These are phyloP conservation scores for Enteromius thamalakanensis DNA, from an alignment of 2,797 vertebrate species.

Conservation along the genomic window DNA sequence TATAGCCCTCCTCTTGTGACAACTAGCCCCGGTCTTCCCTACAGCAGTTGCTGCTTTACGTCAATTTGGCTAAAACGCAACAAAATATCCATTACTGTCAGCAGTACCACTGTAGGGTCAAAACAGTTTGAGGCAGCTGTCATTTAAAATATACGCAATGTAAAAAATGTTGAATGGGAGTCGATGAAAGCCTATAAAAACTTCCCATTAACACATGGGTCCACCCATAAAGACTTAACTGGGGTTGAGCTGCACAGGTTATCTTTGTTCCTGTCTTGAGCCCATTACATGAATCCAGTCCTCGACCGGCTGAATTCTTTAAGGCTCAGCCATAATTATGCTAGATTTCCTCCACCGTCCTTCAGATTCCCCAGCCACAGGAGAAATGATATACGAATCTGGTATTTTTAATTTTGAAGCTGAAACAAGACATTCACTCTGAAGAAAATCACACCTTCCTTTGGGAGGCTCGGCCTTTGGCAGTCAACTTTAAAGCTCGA, in stretches of 20 bases:
- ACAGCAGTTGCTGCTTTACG: not conserved
- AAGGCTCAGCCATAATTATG: conserved; percentile 63
- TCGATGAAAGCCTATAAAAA: conserved; percentile 50
- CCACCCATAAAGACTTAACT: conserved; percentile 45
- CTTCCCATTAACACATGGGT: conserved; percentile 32
- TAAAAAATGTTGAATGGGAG: conserved; percentile 35
- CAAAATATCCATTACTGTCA: conserved; percentile 23
- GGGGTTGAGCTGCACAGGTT: conserved; percentile 28
- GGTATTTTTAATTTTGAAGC: conserved; percentile 56
- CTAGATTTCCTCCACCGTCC: conserved; percentile 69
- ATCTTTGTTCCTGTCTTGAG: conserved; percentile 34
- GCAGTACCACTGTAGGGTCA: conserved; percentile 15
- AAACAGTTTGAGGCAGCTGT: conserved; percentile 28
- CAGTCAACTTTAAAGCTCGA: conserved; percentile 64
- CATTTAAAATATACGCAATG: conserved; percentile 28
- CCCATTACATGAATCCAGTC: conserved; percentile 38
- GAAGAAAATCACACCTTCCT: conserved; percentile 71
- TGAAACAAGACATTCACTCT: conserved; percentile 69
- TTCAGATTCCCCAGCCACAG: conserved; percentile 59
- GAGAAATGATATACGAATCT: conserved; percentile 65
- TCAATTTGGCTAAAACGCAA: conserved; percentile 14
- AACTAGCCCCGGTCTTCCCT: not conserved
- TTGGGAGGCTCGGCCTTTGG: conserved; percentile 69
- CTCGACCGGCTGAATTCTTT: conserved; percentile 64
- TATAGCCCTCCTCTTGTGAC: not conserved